Conservation (phyloP, 2,888 invertebrate genomes). For the Latheticus oryzae region DNA sequence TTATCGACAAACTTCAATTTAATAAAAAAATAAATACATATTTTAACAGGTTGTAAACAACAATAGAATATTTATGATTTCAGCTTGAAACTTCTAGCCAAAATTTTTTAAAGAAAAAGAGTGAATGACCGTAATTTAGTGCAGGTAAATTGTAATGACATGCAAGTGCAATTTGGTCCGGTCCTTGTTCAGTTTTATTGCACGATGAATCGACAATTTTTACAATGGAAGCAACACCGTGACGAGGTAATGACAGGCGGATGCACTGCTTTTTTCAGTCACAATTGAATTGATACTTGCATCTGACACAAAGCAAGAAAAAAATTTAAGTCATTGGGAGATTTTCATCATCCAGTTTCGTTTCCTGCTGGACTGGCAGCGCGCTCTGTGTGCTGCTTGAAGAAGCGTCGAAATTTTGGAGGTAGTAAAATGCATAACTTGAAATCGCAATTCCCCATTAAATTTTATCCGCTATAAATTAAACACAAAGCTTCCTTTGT, state of each 20-base stretch:
- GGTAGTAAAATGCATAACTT: constrained; percentile 42
- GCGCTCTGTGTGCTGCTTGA: constrained; percentile 3
- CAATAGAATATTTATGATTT: neutral
- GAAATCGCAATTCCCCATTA: constrained; percentile 41
- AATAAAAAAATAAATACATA: no score
- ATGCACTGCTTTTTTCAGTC: constrained; percentile 21
- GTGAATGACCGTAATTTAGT: constrained; percentile 38
- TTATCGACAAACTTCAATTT: constrained; percentile 13
- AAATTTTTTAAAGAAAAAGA: no score
- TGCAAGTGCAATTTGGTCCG: constrained; percentile 39
- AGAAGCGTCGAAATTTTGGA: neutral
- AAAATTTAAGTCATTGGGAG: constrained; percentile 8
- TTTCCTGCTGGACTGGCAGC: constrained; percentile 1
- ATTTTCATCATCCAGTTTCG: constrained; percentile 5
- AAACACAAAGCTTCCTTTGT: constrained; percentile 46
- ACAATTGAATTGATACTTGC: constrained; percentile 30
- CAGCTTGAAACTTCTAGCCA: no score
- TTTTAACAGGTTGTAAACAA: neutral
- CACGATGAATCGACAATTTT: constrained; percentile 32
- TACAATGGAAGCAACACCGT: constrained; percentile 32
- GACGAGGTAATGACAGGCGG: constrained; percentile 36
- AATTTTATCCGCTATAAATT: constrained; percentile 52
- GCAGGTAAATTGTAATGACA: constrained; percentile 40
- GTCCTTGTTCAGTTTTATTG: constrained; percentile 29
- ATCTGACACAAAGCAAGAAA: constrained; percentile 18